These are phyloP conservation scores for Microctonus hyperodae DNA, from an alignment of 2,888 invertebrate genomes.

Conservation along the genomic window DNA sequence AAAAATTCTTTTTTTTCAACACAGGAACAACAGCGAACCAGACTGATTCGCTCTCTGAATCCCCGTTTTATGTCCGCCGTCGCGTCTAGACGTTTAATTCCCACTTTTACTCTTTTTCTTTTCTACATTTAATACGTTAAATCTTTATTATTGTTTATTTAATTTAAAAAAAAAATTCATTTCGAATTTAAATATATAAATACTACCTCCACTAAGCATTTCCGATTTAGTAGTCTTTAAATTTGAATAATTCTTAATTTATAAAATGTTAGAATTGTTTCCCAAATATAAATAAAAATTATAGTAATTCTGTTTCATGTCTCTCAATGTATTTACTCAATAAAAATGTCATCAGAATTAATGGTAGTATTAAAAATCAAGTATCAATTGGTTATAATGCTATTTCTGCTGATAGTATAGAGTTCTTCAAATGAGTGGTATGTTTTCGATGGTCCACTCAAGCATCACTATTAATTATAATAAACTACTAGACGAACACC, in stretches of 20 bases:
- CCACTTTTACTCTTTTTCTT: conserved; percentile 28
- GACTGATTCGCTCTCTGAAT: conserved; percentile 39
- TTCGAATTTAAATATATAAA: no score
- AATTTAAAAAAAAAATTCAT: no score
- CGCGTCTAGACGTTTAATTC: conserved; percentile 40
- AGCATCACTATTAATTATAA: conserved; percentile 7
- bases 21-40: conserved; percentile 20
- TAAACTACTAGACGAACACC: conserved; percentile 9
- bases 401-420: neutral
- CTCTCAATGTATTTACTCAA: conserved; percentile 12
- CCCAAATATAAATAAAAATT: no score
- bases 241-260: no score
- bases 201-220: no score
- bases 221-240: no score
- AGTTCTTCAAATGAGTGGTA: conserved; percentile 9
- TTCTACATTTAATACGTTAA: conserved; percentile 16
- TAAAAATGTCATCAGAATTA: conserved; percentile 26
- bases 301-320: neutral
- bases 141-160: neutral
- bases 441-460: conserved; percentile 35
- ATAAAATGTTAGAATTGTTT: no score
- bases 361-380: conserved; percentile 25
- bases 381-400: conserved; percentile 27
- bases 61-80: conserved; percentile 38
- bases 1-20: conserved; percentile 11